Evolutionary conservation across 2,888 invertebrate genomes (phyloP), one percentile per base, ranked within the genome.

Genomic region (Nebria brevicollis): DNA sequence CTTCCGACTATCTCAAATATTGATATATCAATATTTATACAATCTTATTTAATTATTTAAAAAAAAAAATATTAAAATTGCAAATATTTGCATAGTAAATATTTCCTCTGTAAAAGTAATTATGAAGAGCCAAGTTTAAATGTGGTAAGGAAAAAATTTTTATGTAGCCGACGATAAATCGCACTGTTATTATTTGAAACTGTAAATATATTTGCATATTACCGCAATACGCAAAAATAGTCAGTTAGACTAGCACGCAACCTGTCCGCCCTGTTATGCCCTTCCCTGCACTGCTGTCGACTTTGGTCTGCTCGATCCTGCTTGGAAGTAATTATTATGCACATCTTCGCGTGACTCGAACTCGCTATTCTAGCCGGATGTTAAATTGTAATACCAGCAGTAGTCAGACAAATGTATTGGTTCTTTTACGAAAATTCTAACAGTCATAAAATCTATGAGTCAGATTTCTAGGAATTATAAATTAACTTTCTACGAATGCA

Each of bases 181-280:
- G 54, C 54, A 54, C 11, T 54, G 54, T 54, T 54, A 54, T 54
- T 54, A 54, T 54, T 54, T 54, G 54, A 54, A 54, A 8, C 54
- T 54, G 54, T 54, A 54, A 54, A 54, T 54, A 13, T 54, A 54
- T 54, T 54, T 54, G 54, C 54, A 54, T 54, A 54, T 54, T 54
- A 54, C 54, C 54, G 54, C 54, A 54, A 54, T 54, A 54, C 54
- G 54, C 54, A 54, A 54, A 54, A 54, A 54, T 54, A 54, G 54
- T 54, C 11, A 54, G 54, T 54, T 54, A 54, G 54, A 8, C 54
- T 3, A 54, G 54, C 54, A 54, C 54, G 54, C 54, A 54, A 54
- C 54, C 54, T 54, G 54, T 54, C 54, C 54, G 54, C 54, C 54
- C 54, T 11, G 54, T 13, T 34, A 2, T 34, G 34, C 34, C 34